Conservation (phyloP, 2,888 invertebrate genomes). For the Brassicogethes aeneus region DNA sequence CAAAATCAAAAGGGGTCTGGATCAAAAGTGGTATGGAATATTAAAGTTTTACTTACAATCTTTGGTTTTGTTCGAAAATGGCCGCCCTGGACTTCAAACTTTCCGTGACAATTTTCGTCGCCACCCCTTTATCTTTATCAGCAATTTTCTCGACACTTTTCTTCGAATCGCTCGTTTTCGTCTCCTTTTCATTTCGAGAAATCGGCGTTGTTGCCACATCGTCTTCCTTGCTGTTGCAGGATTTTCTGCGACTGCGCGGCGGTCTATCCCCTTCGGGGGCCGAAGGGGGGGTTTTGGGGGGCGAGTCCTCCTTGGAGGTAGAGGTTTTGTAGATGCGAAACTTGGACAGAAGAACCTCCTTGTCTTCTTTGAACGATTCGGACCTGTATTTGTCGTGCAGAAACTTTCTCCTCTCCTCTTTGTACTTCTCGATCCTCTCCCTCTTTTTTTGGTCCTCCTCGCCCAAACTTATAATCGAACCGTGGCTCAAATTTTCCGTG, state of each 20-base stretch:
- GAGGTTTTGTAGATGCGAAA: slow-evolving; percentile 38
- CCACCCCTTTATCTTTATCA: slow-evolving; percentile 7
- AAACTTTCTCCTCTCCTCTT: slow-evolving; percentile 80
- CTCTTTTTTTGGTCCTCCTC: slow-evolving; percentile 49
- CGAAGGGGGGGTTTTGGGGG: too few relatives aligned
- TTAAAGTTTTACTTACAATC: slow-evolving; percentile 5
- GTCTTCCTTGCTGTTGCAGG: slow-evolving; percentile 15
- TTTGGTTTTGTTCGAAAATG: slow-evolving; percentile 29
- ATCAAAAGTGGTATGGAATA: too few relatives aligned
- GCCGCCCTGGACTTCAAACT: slow-evolving; percentile 30
- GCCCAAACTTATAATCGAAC: slow-evolving; percentile 11
- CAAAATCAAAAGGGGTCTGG: too few relatives aligned
- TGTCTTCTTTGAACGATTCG: slow-evolving; percentile 63
- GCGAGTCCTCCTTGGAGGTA: slow-evolving; percentile 23
- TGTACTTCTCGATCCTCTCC: slow-evolving; percentile 82
- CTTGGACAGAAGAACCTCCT: slow-evolving; percentile 43
- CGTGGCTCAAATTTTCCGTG: slow-evolving; percentile 25
- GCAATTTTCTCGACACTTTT: slow-evolving; percentile 1
- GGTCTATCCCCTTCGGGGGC: slow-evolving; percentile 9
- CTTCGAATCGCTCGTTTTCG: slow-evolving; percentile 2
- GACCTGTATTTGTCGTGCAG: slow-evolving; percentile 76
- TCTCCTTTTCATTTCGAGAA: slow-evolving; percentile 17
- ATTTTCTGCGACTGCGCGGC: slow-evolving; percentile 19
- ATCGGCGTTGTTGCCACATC: slow-evolving; percentile 15
- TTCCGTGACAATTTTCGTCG: slow-evolving; percentile 13